A percentile compares a stretch with the other conserved stretches of the same genome.
These are phyloP conservation scores for Panorpa germanica DNA, from an alignment of 2,888 invertebrate species.

Conservation along the genomic window DNA sequence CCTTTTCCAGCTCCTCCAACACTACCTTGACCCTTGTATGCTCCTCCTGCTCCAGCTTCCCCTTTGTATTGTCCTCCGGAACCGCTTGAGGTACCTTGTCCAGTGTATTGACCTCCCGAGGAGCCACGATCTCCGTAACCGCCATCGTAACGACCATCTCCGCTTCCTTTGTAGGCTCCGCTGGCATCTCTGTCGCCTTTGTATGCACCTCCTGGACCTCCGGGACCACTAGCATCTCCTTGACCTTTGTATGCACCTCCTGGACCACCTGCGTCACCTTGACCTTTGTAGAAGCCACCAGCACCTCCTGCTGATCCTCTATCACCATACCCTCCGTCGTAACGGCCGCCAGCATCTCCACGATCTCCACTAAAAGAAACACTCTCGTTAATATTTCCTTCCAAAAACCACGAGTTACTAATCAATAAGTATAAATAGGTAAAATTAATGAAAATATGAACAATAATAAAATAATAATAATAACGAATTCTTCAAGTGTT, in stretches of 20 bases:
- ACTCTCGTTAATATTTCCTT: slow-evolving; percentile 8
- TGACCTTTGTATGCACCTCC: slow-evolving; percentile 10
- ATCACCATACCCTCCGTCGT: slow-evolving; percentile 30
- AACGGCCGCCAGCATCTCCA: slow-evolving; percentile 27
- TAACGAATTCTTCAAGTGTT: too few species aligned
- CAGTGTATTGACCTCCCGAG: too few species aligned
- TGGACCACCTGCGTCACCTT: slow-evolving; percentile 10
- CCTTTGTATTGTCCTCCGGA: slow-evolving; percentile 14
- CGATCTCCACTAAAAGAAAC: slow-evolving; percentile 26
- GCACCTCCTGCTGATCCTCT: slow-evolving; percentile 26
- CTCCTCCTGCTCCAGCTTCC: slow-evolving; percentile 11
- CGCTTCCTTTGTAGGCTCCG: slow-evolving; percentile 6
- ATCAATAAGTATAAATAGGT: slow-evolving; percentile 8
- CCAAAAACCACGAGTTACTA: slow-evolving; percentile 9
- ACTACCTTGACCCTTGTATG: slow-evolving; percentile 13
- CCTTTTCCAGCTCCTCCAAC: slow-evolving; percentile 15
- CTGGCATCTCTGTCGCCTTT: slow-evolving; percentile 14
- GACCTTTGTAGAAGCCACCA: slow-evolving; percentile 25
- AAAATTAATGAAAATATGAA: too few species aligned
- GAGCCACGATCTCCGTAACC: too few species aligned
- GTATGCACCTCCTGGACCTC: slow-evolving; percentile 15
- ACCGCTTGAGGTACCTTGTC: slow-evolving; percentile 16
- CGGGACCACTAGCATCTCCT: slow-evolving; percentile 16
- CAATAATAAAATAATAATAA: too few species aligned
- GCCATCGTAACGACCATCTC: slow-evolving; percentile 23